Base-by-base conservation (phyloP, 37 sponge, comb jelly and placozoan species). In the Mnemiopsis leidyi region DNA sequence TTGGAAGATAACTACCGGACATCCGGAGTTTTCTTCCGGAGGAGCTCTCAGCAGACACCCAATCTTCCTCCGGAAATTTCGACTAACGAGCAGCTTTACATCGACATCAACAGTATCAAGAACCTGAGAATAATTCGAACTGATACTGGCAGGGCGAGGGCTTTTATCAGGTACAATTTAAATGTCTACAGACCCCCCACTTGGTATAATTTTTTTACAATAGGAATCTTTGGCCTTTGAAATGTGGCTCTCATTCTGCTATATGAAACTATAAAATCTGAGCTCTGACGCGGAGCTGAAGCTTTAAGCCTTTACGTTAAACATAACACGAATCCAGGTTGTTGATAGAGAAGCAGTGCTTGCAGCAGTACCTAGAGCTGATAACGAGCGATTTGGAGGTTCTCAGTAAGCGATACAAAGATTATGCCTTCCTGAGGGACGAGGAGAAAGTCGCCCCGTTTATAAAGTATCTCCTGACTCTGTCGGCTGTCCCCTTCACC, bases 361-460 rank as follows among this genome's bases (percentile, higher is more conserved):
- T 85, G 38, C 90, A 85, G 23, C 90, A 85, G 61, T 39, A 39
- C 61, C 33, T 85, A 61, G 90, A 85, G 90, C 25, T 85, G 35
- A 23, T 85, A 32, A 85, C 90, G 23, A 39, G 38, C 16, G 90
- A 69, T 3, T 33, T 38, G 28, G 93, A 34, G 24, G 39, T 30
- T 1, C 68, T 69, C 7, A 36, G 29, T 25, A 73, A 32, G 18
- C 48, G 61, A n/a, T 99, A 97, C 92, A 94, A 94, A 23, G 95
- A 94, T 68, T 96, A 97, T 79, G 97, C 99, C 20, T 99, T 99
- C 95, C 73, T 99, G 25, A 38, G 95, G 31, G 95, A 96, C 18
- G 97, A 97, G 24, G 97, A 96, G 39, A 95, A 99, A 73, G 93
- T 93, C 32, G 96, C 96, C 76, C 99, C 97, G 93, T 96, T 97